phyloP scores from a whole-genome alignment of 2,113 vertebrate species.

The Nettapus auritus region DNA sequence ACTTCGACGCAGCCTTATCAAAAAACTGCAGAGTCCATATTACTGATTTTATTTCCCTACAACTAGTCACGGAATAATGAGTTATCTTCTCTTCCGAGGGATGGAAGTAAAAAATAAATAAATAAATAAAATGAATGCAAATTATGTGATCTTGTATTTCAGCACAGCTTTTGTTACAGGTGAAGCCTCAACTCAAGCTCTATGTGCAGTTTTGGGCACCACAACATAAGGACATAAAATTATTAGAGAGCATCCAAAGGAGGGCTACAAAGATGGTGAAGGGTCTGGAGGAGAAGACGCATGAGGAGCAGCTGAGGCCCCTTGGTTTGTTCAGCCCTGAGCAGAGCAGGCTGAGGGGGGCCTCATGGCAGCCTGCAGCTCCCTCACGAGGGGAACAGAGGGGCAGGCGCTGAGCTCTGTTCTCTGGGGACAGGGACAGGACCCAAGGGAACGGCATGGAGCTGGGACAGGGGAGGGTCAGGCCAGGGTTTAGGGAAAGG shows the following conservation, averaged over 20 bases:
- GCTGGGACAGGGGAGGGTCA: background rate
- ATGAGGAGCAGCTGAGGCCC: background rate
- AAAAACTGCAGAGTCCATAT: background rate
- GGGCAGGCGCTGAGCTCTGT: background rate
- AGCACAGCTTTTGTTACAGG: background rate
- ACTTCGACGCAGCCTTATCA: background rate
- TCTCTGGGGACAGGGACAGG: background rate
- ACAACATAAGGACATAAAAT: background rate
- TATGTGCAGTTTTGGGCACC: background rate
- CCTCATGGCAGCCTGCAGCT: background rate
- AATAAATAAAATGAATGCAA: background rate
- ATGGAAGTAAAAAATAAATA: background rate
- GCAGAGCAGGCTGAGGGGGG: no score
- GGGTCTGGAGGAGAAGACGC: background rate
- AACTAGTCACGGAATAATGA: background rate
- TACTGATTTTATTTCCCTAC: background rate
- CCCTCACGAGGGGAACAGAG: background rate
- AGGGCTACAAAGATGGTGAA: background rate
- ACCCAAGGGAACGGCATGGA: background rate
- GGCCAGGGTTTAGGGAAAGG: no score
- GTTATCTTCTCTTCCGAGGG: background rate
- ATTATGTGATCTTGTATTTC: background rate
- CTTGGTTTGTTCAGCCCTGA: background rate
- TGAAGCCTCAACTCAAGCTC: background rate
- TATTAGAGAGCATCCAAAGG: background rate